phyloP scores from a whole-genome alignment of 35 echinoderm and acorn worm genomes.

The Lytechinus pictus region DNA sequence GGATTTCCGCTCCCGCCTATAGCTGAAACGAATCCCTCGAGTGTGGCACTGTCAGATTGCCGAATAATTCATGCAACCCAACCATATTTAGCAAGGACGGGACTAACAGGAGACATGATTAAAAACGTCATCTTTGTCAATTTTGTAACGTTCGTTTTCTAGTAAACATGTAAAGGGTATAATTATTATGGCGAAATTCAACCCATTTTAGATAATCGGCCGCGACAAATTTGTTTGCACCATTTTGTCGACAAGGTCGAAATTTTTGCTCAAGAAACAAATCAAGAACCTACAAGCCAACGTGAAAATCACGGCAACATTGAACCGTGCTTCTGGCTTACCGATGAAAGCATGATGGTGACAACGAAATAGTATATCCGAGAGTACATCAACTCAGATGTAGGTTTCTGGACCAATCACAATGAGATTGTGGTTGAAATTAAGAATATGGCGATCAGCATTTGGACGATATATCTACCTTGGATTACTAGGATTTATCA shows the following conservation, averaged over 20 bases:
- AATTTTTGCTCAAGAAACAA: not conserved
- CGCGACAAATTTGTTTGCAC: not conserved
- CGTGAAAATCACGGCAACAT: not conserved
- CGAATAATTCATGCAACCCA: not conserved
- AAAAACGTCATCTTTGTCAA: not conserved
- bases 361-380: not conserved
- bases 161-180: not conserved
- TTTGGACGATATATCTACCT: not conserved
- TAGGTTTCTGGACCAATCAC: not conserved
- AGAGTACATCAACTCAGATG: not conserved
- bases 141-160: not conserved
- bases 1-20: not conserved
- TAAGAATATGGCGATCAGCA: not conserved
- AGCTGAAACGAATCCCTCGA: not conserved
- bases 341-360: not conserved
- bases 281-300: not conserved
- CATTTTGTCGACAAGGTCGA: not conserved
- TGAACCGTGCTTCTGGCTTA: not conserved
- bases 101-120: no score
- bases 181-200: not conserved
- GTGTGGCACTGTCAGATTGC: not conserved
- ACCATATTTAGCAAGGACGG: not conserved
- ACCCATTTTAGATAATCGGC: no score
- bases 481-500: not conserved
- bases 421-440: not conserved